Conservation (phyloP, 2,888 invertebrate species). For the Byasa hedistus region DNA sequence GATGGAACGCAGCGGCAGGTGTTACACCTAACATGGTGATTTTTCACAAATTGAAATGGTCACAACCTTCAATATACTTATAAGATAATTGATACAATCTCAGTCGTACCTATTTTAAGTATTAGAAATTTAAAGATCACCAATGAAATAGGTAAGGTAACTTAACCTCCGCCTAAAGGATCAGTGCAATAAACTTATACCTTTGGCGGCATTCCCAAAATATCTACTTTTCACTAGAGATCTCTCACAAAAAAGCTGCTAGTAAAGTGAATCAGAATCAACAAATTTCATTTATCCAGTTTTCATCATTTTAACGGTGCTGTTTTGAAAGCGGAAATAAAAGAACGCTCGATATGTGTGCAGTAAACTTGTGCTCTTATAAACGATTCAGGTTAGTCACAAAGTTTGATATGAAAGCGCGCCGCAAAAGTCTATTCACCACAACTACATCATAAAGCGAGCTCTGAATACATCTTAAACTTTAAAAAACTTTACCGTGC, state of each 20-base stretch:
- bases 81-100: neutral
- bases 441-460: conserved; percentile 24
- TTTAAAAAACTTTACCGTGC: conserved; percentile 19
- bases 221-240: too few species aligned
- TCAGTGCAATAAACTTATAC: too few species aligned
- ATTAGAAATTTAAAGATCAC: neutral
- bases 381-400: conserved; percentile 30
- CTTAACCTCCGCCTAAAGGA: too few species aligned
- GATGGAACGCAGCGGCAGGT: conserved; percentile 7
- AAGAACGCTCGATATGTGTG: conserved; percentile 15
- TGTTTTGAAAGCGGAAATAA: conserved; percentile 21
- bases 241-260: too few species aligned
- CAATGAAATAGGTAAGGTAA: too few species aligned
- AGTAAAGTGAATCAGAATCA: neutral
- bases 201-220: too few species aligned
- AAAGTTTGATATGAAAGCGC: conserved; percentile 29
- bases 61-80: neutral
- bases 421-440: conserved; percentile 28
- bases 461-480: conserved; percentile 20
- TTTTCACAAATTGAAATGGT: conserved; percentile 5
- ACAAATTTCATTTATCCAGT: neutral
- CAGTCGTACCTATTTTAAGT: neutral
- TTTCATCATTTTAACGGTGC: conserved; percentile 9
- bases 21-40: conserved; percentile 4
- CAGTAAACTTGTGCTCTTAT: conserved; percentile 21